Percentiles rank a stretch among this genome's conserved stretches.
phyloP scores from a whole-genome alignment of 2,888 invertebrate genomes.

The Tribolium freemani region DNA sequence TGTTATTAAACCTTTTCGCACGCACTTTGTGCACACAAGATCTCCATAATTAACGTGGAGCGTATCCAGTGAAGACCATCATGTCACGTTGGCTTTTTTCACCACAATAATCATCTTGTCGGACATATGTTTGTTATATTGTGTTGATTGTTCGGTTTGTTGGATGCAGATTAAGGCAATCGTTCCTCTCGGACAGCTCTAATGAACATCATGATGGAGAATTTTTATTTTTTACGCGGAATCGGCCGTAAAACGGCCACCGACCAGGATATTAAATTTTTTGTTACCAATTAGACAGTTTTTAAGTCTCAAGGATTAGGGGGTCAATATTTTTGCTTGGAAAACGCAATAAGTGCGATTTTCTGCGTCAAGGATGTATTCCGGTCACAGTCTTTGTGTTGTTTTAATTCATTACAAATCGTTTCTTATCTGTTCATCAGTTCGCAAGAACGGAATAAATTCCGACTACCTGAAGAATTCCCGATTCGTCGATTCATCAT shows the following conservation, averaged over 20 bases:
- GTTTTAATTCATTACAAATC: slow-evolving; percentile 27
- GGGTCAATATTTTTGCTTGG: background rate
- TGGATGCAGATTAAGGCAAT: slow-evolving; percentile 39
- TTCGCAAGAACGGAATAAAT: background rate
- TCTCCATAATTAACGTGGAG: slow-evolving; percentile 25
- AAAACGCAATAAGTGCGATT: background rate
- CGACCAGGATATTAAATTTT: slow-evolving; percentile 1
- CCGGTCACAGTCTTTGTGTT: background rate
- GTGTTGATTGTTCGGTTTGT: slow-evolving; percentile 35
- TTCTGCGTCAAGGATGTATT: background rate
- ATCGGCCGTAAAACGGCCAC: slow-evolving; percentile 7
- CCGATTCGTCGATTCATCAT: background rate
- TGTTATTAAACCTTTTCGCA: background rate
- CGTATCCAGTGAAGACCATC: slow-evolving; percentile 8
- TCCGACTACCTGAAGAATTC: slow-evolving; percentile 6
- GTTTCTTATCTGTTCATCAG: slow-evolving; percentile 26
- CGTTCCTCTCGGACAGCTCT: slow-evolving; percentile 33
- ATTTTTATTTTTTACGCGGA: slow-evolving; percentile 18
- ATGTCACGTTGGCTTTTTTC: slow-evolving; percentile 33
- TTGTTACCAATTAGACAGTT: background rate
- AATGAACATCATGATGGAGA: slow-evolving; percentile 19
- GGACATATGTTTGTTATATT: slow-evolving; percentile 40
- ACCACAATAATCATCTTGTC: slow-evolving; percentile 36
- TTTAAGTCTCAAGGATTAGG: background rate
- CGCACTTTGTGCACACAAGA: slow-evolving; percentile 2